Conservation (phyloP, 2,113 vertebrate genomes). For the Progne subis region DNA sequence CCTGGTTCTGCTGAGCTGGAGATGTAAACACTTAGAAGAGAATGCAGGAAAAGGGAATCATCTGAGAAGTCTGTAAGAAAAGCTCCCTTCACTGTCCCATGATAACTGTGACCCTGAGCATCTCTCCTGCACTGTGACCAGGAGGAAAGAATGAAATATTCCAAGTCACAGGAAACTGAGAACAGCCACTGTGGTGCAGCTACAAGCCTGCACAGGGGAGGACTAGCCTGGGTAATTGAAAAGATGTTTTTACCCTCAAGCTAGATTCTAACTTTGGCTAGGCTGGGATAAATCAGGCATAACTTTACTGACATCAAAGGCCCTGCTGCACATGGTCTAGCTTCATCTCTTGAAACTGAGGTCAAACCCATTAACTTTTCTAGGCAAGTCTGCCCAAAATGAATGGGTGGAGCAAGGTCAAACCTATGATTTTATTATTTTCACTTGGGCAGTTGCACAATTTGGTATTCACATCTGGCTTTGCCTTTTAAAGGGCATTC, state of each 20-base stretch:
- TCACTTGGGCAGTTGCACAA: neutral
- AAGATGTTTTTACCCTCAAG: neutral
- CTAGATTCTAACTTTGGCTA: neutral
- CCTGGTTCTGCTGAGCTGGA: neutral
- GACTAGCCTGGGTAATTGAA: neutral
- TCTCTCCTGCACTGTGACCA: neutral
- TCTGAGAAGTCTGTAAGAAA: neutral
- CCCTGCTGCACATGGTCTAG: too few relatives aligned
- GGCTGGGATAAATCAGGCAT: neutral
- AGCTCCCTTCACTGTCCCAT: neutral
- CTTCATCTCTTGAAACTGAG: neutral
- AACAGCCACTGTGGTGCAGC: neutral
- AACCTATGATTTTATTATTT: neutral
- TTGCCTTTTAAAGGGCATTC: neutral
- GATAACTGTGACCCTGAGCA: neutral
- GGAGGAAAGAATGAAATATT: neutral
- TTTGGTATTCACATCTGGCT: neutral
- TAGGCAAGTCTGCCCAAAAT: conserved; percentile 4
- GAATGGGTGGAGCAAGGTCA: neutral
- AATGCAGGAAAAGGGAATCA: neutral
- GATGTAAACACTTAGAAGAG: neutral
- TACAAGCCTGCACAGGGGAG: neutral
- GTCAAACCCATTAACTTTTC: neutral
- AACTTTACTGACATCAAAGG: neutral
- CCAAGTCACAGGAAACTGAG: neutral